phyloP scores from a whole-genome alignment of 2,888 invertebrate genomes.

The Agrilus cyanescens region DNA sequence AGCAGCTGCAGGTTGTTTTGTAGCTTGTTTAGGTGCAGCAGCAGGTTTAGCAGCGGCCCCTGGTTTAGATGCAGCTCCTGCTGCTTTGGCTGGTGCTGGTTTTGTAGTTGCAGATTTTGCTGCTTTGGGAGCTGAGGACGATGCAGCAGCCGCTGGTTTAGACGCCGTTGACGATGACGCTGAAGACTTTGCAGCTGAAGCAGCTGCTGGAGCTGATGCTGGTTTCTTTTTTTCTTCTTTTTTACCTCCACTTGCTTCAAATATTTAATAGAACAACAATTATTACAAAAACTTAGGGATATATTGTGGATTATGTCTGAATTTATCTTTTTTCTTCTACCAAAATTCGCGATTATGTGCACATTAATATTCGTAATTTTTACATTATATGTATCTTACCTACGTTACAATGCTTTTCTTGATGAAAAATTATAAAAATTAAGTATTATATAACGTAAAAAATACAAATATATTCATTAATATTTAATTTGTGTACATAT shows the following conservation, averaged over 20 bases:
- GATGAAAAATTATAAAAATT: too few species aligned
- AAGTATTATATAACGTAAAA: too few species aligned
- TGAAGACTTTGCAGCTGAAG: slow-evolving; percentile 32
- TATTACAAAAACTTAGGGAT: background rate
- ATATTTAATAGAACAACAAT: background rate
- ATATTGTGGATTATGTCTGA: too few species aligned
- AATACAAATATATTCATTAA: too few species aligned
- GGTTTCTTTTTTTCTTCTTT: slow-evolving; percentile 42
- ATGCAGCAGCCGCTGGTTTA: slow-evolving; percentile 25
- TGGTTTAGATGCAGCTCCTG: slow-evolving; percentile 30
- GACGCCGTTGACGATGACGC: slow-evolving; percentile 35
- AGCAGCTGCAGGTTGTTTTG: slow-evolving; percentile 21
- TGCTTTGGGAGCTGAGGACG: slow-evolving; percentile 28
- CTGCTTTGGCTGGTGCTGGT: slow-evolving; percentile 27
- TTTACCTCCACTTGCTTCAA: slow-evolving; percentile 30
- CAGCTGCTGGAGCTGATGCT: slow-evolving; percentile 29
- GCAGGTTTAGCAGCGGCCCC: slow-evolving; percentile 26
- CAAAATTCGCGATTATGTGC: too few species aligned
- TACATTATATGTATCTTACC: too few species aligned
- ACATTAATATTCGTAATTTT: too few species aligned
- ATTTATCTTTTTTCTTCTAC: too few species aligned
- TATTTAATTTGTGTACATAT: too few species aligned
- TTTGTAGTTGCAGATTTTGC: slow-evolving; percentile 19
- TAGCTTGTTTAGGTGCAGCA: slow-evolving; percentile 4
- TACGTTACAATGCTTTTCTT: too few species aligned